Base-by-base conservation (phyloP, 92 coral and sea anemone genomes). In the Phenganax stokvisi region DNA sequence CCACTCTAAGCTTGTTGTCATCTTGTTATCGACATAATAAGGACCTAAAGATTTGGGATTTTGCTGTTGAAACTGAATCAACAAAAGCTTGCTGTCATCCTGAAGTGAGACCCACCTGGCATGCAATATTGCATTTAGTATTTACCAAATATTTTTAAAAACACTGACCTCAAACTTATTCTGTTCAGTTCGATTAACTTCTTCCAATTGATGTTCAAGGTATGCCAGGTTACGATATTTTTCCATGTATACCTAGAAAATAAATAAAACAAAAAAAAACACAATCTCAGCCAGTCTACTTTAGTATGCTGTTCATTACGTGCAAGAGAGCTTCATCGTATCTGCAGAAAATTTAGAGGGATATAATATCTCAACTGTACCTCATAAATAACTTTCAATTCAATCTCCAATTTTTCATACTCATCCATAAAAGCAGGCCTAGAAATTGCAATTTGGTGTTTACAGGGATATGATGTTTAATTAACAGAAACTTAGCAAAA, bases 401-500 rank as follows among this genome's bases (percentile, higher is more conserved):
- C 98, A 27, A 91, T 97, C 55, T 93, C 98, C 51, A 93, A 90
- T 73, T 91, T 93, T 80, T 93, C 98, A 85, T 93, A 93, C 75
- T 93, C 98, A 29, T 93, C 98, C 98, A 93, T 93, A 67, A 91
- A 93, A 54, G 98, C 98, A 37, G 98, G 98, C 74, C 98, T 93
- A 69, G 16, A 85, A 66, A 7, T 37, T 37, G 47, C 47, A 37
- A 37, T 37, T 37, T 37, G 47, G 47, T 37, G 47, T 37, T 37
- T 37, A 37, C 47, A 5, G 47, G 5, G 10, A 65, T 56, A 54
- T 10, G 61, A 54, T 10, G 61, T 29, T 27, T 20, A n/a, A 17
- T 60, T 28, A 37, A 68, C 47, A 37, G 47, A 37, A 37, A 37
- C 47, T 37, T 37, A 29, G 60, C 20, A 74, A 76, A 57, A 20